A percentile compares a stretch with the other conserved stretches of the same genome.
These are phyloP conservation scores for Piliocolobus tephrosceles DNA, from an alignment of 2,113 vertebrate genomes.

Conservation along the genomic window DNA sequence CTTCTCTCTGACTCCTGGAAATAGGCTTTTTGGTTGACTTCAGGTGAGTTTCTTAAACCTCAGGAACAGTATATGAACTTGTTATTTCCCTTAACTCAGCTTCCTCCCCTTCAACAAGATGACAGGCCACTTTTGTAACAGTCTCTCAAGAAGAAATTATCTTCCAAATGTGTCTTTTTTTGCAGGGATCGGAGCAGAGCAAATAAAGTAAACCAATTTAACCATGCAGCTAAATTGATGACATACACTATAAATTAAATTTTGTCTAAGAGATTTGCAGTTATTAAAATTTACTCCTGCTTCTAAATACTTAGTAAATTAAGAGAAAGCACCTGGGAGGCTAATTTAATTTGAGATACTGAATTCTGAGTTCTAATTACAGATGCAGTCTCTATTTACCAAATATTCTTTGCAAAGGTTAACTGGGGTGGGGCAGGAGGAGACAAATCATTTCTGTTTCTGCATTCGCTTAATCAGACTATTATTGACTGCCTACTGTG, in stretches of 20 bases:
- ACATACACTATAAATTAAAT: not conserved
- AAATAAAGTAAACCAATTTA: constrained; percentile 49
- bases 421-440: rapidly evolving
- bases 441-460: not conserved
- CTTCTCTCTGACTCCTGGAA: not conserved
- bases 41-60: not conserved
- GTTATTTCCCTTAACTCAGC: not conserved
- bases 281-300: constrained; percentile 32
- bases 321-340: not conserved
- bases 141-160: constrained; percentile 28
- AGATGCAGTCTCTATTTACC: not conserved
- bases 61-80: not conserved
- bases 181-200: not conserved
- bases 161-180: constrained; percentile 42
- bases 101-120: not conserved
- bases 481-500: not conserved
- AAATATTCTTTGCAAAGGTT: constrained; percentile 7
- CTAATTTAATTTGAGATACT: not conserved
- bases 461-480: not conserved
- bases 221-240: constrained; percentile 11
- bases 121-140: constrained; percentile 12
- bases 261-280: constrained; percentile 8
- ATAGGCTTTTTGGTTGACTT: not conserved
- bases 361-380: constrained; percentile 26
- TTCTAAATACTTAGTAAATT: constrained; percentile 24